A percentile compares a stretch with the other conserved stretches of the same genome.
Conservation (phyloP, 2,797 vertebrate species). For the Glossophaga mutica region DNA sequence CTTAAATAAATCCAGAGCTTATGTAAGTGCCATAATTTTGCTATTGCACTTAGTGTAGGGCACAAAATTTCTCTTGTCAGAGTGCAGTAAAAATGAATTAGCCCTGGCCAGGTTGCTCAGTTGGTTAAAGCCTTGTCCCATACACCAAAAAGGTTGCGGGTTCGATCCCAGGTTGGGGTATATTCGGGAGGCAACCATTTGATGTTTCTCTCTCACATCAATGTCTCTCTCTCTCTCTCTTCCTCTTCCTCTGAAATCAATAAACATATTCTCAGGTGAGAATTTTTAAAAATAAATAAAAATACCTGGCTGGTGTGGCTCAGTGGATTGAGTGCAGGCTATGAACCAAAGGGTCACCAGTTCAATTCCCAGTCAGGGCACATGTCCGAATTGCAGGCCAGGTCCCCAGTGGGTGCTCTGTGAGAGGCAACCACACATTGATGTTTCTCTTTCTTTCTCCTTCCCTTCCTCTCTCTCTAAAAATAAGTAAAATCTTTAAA, state of each 20-base stretch:
- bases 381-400: too few species aligned
- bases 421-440: too few species aligned
- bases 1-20: background rate
- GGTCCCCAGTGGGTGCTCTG: too few species aligned
- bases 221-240: background rate
- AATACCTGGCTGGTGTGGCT: background rate
- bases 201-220: background rate
- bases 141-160: background rate
- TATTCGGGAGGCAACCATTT: background rate
- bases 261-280: too few species aligned
- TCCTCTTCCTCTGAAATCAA: background rate
- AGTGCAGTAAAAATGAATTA: background rate
- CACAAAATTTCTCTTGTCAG: slow-evolving; percentile 20
- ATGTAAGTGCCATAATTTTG: slow-evolving; percentile 10
- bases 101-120: background rate
- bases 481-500: too few species aligned
- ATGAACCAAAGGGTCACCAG: too few species aligned
- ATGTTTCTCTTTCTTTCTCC: too few species aligned
- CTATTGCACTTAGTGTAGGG: slow-evolving; percentile 1
- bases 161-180: background rate
- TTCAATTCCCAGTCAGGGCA: too few species aligned
- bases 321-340: too few species aligned
- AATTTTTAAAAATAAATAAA: background rate
- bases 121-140: background rate
- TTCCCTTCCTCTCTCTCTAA: too few species aligned